Conservation (phyloP, 2,888 invertebrate genomes). For the Eupeodes luniger region DNA sequence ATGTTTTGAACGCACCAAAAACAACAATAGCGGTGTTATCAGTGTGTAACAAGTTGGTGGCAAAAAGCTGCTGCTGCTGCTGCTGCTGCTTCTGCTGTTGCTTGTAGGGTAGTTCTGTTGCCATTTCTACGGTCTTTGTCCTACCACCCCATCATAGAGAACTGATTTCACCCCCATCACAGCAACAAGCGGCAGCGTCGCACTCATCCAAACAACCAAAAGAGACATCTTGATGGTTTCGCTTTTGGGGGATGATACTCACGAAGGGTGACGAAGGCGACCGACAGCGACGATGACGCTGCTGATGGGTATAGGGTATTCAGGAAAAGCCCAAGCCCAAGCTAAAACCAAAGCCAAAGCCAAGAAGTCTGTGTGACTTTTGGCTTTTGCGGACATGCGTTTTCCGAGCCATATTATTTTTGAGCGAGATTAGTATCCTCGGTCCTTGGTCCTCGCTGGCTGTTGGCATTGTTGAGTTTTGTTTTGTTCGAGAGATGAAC, state of each 20-base stretch:
- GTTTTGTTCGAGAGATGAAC: slow-evolving; percentile 16
- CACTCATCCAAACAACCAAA: slow-evolving; percentile 35
- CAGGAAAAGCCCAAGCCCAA: slow-evolving; percentile 35
- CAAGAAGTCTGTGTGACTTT: slow-evolving; percentile 65
- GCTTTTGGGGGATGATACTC: slow-evolving; percentile 3
- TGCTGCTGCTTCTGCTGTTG: no score
- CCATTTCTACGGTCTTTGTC: not conserved
- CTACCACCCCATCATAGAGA: not conserved
- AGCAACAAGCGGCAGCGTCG: not conserved
- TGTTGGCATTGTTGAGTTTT: slow-evolving; percentile 57
- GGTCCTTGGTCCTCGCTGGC: not conserved
- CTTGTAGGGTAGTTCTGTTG: not conserved
- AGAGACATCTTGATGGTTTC: slow-evolving; percentile 29
- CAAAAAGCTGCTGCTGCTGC: slow-evolving; percentile 53
- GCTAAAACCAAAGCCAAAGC: not conserved
- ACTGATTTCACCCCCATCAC: not conserved
- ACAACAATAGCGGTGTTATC: slow-evolving; percentile 54
- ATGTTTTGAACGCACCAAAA: slow-evolving; percentile 7
- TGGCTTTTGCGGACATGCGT: slow-evolving; percentile 74
- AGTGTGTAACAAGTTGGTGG: slow-evolving; percentile 76
- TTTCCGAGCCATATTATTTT: slow-evolving; percentile 44
- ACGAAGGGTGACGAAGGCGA: not conserved
- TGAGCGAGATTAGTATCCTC: slow-evolving; percentile 53
- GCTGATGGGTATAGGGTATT: not conserved
- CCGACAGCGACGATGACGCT: no score